Evolutionary conservation across 2,113 vertebrate genomes (phyloP), one percentile per base, ranked within the genome.

Genomic region (Cynopterus brachyotis): DNA sequence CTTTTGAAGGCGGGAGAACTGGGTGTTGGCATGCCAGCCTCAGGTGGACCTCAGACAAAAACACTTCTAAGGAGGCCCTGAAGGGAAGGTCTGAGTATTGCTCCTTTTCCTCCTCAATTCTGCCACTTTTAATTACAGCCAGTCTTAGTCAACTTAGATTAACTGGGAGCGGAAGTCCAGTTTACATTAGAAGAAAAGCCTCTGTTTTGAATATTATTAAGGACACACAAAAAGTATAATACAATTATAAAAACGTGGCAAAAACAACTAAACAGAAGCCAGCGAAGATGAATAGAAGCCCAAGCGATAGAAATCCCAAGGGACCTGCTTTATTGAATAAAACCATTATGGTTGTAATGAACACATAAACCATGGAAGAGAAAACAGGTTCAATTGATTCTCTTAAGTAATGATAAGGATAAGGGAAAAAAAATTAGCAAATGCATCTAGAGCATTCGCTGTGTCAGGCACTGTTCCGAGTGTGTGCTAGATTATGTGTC

Each of bases 301-400:
- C 30, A 75, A 83, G 50, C 42, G 30, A 9, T 37, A 50, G 78
- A 83, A 55, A 45, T 62, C 59, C 28, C 75, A 28, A 35, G 82
- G 47, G 81, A 57, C 40, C 6, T 10, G 19, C 80, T 50, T 57
- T 89, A 79, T 72, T 73, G 72, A 91, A 24, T 91, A 35, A 84
- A 91, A 45, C 24, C 0, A 0, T 16, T 55, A 32, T 55, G 62
- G 22, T 37, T 19, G 24, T 66, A 79, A 73, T 55, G 62, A 93
- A 73, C 37, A 59, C 53, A 53, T 26, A n/a, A 24, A 19, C 6
- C 17, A 28, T 11, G 75, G 67, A 37, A 69, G 72, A 11, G 62
- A 62, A 76, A 91, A 62, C 57, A 88, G 72, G 40, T 60, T 97
- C 62, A 12, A 62, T 83, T 93, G 59, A 90, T 70, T 90, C 53